Base-by-base conservation (phyloP, 64 coral and sea anemone genomes). In the Pocillopora verrucosa region DNA sequence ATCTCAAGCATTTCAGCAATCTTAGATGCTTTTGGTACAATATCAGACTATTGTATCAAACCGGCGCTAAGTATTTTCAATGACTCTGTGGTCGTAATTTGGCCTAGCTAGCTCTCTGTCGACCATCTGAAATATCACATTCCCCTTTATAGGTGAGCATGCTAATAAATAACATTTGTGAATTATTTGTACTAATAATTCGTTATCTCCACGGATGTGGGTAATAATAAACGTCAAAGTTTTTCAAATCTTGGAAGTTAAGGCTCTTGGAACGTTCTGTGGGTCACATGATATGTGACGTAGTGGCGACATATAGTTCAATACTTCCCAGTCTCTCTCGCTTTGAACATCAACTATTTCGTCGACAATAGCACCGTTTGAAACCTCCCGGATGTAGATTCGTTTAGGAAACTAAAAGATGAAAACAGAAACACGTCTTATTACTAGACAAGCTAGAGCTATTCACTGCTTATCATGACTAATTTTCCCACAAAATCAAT, bases 371-470 rank as follows among this genome's bases (percentile, higher is more conserved):
- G 77, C 89, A 19, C 84, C 89, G 10, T 94, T 91, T 64, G 79
- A 69, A 30, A 78, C 64, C 60, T 94, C 93, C 59, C 89, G 77
- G 56, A 94, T 83, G 84, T 91, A 94, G 38, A 94, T 91, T 65
- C 93, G 90, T 77, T 88, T 91, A n/a, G 89, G 93, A 82, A 83
- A 83, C 93, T 95, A 22, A 63, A 83, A 95, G 36, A 37, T 20
- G 15, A 56, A n/a, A 35, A 65, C 25, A 70, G 25, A 11, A 70
- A 2, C 2, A 63, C 2, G 22, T 20, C 10, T 70, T 70, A 24
- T 51, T 3, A 51, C 7, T 51, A 51, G 7, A 51, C 41, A 51
- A 51, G 41, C 41, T 51, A 4, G 7, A 51, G 41, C 7, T 51
- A 51, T 51, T 51, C 41, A 51, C 41, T 51, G 41, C 41, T 51